Evolutionary conservation across 2,888 invertebrate genomes (phyloP).

Genomic region (Thelaira solivaga): DNA sequence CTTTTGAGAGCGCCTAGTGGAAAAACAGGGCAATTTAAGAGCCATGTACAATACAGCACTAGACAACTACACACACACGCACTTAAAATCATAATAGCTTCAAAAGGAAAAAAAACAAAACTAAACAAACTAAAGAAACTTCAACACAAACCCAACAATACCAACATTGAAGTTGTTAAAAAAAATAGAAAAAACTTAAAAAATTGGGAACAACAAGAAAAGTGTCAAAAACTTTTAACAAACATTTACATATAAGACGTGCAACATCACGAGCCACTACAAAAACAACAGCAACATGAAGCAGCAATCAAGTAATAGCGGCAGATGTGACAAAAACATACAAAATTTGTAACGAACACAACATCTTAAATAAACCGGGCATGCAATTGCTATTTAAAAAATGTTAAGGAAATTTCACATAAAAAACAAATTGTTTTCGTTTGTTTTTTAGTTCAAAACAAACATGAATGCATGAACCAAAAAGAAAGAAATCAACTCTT

Average conservation of each 20-base stretch:
- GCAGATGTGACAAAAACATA: conserved; percentile 55
- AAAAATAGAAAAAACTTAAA: conserved; percentile 29
- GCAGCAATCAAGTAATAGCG: conserved; percentile 52
- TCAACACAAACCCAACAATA: not conserved
- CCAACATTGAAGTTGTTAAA: not conserved
- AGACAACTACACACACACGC: not conserved
- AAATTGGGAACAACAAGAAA: conserved; percentile 54
- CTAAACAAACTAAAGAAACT: conserved; percentile 14
- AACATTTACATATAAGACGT: conserved; percentile 59
- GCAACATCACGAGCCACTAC: conserved; percentile 30
- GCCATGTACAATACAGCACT: not conserved
- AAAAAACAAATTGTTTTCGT: not conserved
- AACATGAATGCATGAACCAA: not conserved
- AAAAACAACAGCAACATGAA: conserved; percentile 18
- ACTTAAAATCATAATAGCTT: conserved; percentile 28
- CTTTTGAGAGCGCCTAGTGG: not conserved
- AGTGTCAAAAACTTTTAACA: conserved; percentile 61
- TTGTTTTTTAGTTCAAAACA: not conserved
- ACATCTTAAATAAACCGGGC: conserved; percentile 14
- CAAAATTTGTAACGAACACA: conserved; percentile 26
- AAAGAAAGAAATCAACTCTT: not conserved
- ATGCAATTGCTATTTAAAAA: conserved; percentile 7
- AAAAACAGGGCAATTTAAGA: conserved; percentile 57
- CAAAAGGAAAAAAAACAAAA: conserved; percentile 20
- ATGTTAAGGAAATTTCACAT: not conserved